Evolutionary conservation across 1,140 invertebrate genomes (phyloP).

Genomic region (Notospermus geniculatus): DNA sequence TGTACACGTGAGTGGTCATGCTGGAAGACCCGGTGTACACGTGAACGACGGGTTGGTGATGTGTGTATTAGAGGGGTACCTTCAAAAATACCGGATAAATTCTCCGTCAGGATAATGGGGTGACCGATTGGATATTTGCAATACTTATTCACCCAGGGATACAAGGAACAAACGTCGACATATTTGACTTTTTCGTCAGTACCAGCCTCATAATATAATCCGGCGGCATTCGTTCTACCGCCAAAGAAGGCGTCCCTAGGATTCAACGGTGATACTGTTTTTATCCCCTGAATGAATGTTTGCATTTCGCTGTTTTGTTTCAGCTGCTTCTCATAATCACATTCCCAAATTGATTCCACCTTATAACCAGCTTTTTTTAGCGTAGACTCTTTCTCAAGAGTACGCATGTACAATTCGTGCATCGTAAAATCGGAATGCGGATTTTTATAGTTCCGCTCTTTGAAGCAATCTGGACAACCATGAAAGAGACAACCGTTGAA

Average conservation of each 20-base stretch:
- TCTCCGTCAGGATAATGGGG: too few relatives aligned
- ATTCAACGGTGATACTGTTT: constrained; percentile 19
- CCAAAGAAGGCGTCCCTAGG: constrained; percentile 45
- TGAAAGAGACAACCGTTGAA: constrained; percentile 32
- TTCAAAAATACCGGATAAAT: too few relatives aligned
- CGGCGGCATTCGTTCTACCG: constrained; percentile 44
- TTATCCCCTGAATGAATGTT: constrained; percentile 16
- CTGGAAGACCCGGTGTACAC: too few relatives aligned
- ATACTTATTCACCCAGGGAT: too few relatives aligned
- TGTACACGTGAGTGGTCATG: too few relatives aligned
- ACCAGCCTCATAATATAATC: constrained; percentile 30
- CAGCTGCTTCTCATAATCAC: constrained; percentile 24
- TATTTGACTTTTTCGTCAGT: too few relatives aligned
- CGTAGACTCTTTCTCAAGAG: constrained; percentile 13
- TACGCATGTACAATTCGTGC: constrained; percentile 17
- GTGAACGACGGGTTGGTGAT: too few relatives aligned
- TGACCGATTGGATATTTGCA: too few relatives aligned
- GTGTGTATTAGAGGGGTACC: too few relatives aligned
- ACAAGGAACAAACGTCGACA: too few relatives aligned
- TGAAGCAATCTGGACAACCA: constrained; percentile 30
- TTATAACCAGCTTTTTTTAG: constrained; percentile 15
- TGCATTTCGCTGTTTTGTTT: constrained; percentile 9
- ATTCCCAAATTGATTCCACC: constrained; percentile 27
- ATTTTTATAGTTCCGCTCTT: constrained; percentile 5
- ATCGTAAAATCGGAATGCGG: constrained; percentile 20